These are phyloP conservation scores for Chironex yamaguchii DNA, from an alignment of 30 jellyfish, hydroid and myxozoan species.

Conservation along the genomic window DNA sequence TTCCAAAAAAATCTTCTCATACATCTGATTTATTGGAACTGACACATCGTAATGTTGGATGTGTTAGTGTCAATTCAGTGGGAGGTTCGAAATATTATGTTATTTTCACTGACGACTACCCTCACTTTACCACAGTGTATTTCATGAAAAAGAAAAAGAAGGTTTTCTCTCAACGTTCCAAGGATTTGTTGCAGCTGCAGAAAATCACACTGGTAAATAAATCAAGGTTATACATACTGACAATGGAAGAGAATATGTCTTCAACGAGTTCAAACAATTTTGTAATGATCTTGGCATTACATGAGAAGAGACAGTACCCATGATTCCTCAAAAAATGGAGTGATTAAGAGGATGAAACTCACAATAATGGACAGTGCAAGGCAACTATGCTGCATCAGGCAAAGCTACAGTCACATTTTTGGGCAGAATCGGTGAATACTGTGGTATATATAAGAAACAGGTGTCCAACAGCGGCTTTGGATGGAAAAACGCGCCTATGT, in stretches of 20 bases:
- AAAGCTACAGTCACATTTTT: slow-evolving; percentile 18
- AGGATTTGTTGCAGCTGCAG: no score
- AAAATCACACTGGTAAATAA: no score
- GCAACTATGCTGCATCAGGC: slow-evolving; percentile 63
- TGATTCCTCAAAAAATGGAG: slow-evolving; percentile 57
- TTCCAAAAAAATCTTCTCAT: background rate
- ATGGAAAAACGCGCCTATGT: slow-evolving; percentile 43
- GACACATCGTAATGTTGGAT: slow-evolving; percentile 16
- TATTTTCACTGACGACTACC: no score
- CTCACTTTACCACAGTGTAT: no score
- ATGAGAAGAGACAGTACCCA: slow-evolving; percentile 39
- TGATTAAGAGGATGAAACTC: slow-evolving; percentile 45
- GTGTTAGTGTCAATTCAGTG: background rate
- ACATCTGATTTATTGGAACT: slow-evolving; percentile 5
- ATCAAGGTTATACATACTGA: no score
- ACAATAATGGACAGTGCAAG: slow-evolving; percentile 34
- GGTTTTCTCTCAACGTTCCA: no score
- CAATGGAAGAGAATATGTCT: no score
- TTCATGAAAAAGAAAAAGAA: no score
- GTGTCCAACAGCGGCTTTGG: slow-evolving; percentile 36
- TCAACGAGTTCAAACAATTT: slow-evolving; percentile 26
- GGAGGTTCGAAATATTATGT: no score
- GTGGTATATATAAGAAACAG: slow-evolving; percentile 36
- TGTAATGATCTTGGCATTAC: slow-evolving; percentile 56
- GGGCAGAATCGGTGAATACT: slow-evolving; percentile 58